Conservation (phyloP, 2,797 vertebrate species). For the Coranthus polyacanthus region DNA sequence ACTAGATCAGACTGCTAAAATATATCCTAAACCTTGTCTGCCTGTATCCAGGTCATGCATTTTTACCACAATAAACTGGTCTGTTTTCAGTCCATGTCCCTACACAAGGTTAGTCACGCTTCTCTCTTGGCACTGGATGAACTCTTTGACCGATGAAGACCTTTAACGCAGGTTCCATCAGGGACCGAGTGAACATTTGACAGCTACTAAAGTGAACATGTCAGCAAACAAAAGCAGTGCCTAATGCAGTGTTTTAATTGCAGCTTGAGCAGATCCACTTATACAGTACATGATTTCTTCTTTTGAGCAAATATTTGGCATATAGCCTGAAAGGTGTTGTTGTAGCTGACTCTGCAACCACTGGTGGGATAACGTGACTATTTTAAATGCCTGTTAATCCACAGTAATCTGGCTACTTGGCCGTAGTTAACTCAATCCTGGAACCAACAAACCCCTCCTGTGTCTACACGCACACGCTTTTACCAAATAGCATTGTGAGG, state of each 20-base stretch:
- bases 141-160: slow-evolving; percentile 35
- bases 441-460: slow-evolving; percentile 48
- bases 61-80: slow-evolving; percentile 7
- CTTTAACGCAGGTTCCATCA: slow-evolving; percentile 20
- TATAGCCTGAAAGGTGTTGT: slow-evolving; percentile 58
- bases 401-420: slow-evolving; percentile 83
- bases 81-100: background rate
- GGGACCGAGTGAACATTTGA: background rate
- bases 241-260: background rate
- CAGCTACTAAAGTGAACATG: background rate
- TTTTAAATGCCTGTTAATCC: slow-evolving; percentile 84
- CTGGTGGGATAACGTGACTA: slow-evolving; percentile 83
- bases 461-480: slow-evolving; percentile 14
- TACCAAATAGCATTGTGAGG: background rate
- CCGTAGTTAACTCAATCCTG: slow-evolving; percentile 81
- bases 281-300: background rate
- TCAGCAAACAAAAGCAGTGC: slow-evolving; percentile 7
- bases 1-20: background rate
- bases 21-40: background rate
- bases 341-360: slow-evolving; percentile 68
- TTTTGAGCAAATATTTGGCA: slow-evolving; percentile 41
- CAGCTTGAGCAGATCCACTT: background rate
- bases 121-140: slow-evolving; percentile 23
- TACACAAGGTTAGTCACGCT: slow-evolving; percentile 33
- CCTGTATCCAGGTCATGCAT: slow-evolving; percentile 13